Base-by-base conservation (phyloP, 2,113 vertebrate genomes). In the Piaya cayana region DNA sequence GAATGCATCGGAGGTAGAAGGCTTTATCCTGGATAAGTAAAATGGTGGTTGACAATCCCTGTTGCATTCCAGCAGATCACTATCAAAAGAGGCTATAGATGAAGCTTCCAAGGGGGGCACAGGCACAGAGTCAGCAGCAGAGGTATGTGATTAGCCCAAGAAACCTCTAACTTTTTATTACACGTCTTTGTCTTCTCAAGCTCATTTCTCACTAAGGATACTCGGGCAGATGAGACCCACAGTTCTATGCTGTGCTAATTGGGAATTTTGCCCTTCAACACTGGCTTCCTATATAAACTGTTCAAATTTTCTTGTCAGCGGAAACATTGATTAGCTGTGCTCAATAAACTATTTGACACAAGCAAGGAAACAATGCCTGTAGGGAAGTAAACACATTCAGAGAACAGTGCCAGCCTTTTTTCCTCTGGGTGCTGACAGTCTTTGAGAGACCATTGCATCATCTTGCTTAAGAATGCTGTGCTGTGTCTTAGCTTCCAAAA, bases 261-360 rank as follows among this genome's bases (percentile, higher is more conserved):
- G 94, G 91, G 96, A 96, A 96, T 85, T 87, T 7, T 92, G 92
- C 82, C 92, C 92, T 93, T 93, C 82, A 87, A 43, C 42, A 58
- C 76, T 82, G 18, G 12, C 64, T 87, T 96, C 86, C 95, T 88
- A 63, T 91, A 88, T 93, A 88, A 97, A 96, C 92, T 90, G 88
- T 79, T 96, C 91, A 90, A 76, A 62, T 95, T 91, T 91, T 85
- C 93, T 95, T 90, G 82, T 96, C 92, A 88, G 84, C 92, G 91
- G 95, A 95, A 97, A 96, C 92, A 91, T 91, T 94, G 83, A 96
- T 97, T 95, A 97, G 93, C 94, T 96, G 86, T 86, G 94, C 92
- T 96, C 95, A 93, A 83, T 95, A 96, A 97, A 93, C 91, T 94
- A 80, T 96, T 93, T 97, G 96, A 97, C 95, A 97, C 90, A 96